Percentiles rank a stretch among this genome's conserved stretches.
These are phyloP conservation scores for Spodoptera picta DNA, from an alignment of 2,888 invertebrate species.

Conservation along the genomic window DNA sequence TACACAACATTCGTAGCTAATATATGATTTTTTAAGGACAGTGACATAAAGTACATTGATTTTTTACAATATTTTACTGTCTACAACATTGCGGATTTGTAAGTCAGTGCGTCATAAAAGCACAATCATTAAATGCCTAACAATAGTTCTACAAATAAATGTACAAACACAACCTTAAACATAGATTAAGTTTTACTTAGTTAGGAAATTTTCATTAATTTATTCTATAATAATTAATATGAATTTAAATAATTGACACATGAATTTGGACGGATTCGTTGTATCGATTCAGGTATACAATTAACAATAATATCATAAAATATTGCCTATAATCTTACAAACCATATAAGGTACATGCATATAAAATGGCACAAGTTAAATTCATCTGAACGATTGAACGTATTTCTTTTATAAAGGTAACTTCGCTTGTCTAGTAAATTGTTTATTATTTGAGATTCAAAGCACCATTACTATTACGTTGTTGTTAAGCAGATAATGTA, in stretches of 20 bases:
- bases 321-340: conserved; percentile 61
- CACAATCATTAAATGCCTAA: conserved; percentile 22
- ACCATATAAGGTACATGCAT: conserved; percentile 70
- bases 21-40: conserved; percentile 1
- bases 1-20: conserved; percentile 5
- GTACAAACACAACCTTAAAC: conserved; percentile 44
- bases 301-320: conserved; percentile 51
- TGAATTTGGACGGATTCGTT: conserved; percentile 80
- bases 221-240: conserved; percentile 20
- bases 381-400: conserved; percentile 64
- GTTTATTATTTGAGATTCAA: conserved; percentile 53
- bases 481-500: conserved; percentile 17
- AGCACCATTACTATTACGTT: conserved; percentile 57
- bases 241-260: conserved; percentile 53
- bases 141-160: conserved; percentile 46
- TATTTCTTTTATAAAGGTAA: conserved; percentile 65
- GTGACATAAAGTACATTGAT: background rate
- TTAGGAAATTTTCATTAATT: conserved; percentile 27
- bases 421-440: conserved; percentile 52
- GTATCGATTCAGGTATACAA: conserved; percentile 63
- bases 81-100: conserved; percentile 3
- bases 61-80: background rate
- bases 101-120: conserved; percentile 3
- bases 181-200: conserved; percentile 24
- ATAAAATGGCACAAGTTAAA: conserved; percentile 79